Evolutionary conservation across 2,797 vertebrate genomes (phyloP).

Genomic region (Xiphophorus birchmanni): DNA sequence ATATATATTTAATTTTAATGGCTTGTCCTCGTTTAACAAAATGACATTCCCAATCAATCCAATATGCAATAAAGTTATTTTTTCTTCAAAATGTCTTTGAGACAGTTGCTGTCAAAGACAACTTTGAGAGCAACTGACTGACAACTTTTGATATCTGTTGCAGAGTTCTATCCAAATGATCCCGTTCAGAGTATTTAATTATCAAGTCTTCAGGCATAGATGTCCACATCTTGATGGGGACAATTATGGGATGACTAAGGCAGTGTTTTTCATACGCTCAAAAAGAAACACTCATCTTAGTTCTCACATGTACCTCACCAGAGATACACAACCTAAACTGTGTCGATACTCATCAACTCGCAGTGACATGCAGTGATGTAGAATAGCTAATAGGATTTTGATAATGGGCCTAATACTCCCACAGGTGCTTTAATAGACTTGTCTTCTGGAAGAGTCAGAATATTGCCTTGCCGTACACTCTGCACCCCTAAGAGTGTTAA

Average conservation of each 20-base stretch:
- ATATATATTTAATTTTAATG: neutral
- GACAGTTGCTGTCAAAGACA: no score
- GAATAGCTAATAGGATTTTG: constrained; percentile 53
- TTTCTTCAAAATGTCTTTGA: neutral
- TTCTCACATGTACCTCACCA: neutral
- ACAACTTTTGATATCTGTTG: neutral
- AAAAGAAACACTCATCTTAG: neutral
- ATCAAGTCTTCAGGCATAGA: neutral
- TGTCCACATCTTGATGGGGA: neutral
- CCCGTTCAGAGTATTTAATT: neutral
- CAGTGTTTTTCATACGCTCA: neutral
- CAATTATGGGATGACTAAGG: neutral
- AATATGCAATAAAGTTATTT: neutral
- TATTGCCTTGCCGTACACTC: constrained; percentile 33
- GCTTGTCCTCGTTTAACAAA: neutral
- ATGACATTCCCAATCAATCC: neutral
- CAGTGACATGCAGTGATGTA: constrained; percentile 32
- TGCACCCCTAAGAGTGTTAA: constrained; percentile 35
- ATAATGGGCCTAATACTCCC: constrained; percentile 42
- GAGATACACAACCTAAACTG: neutral
- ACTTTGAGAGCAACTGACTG: no score
- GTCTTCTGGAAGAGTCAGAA: constrained; percentile 41
- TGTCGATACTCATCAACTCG: constrained; percentile 11
- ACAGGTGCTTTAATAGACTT: constrained; percentile 37
- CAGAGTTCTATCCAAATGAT: neutral